Evolutionary conservation across 2,797 vertebrate species (phyloP), one percentile per base, ranked within the genome.

Genomic region (Esox masquinongy): DNA sequence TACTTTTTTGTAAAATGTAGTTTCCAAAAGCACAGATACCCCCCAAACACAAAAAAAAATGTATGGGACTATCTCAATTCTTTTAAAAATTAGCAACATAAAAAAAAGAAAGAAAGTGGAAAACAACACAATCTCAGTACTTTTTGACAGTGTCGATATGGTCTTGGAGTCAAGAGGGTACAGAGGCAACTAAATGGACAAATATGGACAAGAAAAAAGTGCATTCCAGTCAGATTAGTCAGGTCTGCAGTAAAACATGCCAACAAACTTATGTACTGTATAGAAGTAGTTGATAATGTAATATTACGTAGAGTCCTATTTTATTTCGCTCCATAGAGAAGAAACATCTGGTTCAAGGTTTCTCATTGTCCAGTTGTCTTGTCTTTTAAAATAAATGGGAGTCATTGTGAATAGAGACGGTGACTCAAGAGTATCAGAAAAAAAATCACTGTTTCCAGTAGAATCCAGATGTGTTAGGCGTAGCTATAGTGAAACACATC

Each of bases 171-270:
- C 2, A 1, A 68, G 66, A n/a, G 31, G 31, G 17, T 16, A 26
- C 31, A 29, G 69, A 17, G 69, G 22, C 9, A 34, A 22, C 17
- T 66, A 70, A 31, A 63, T 43, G 29, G 43, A 70, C 77, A 70
- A 74, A 78, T 78, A 78, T 74, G 73, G 77, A 26, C 61, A 59
- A 74, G 29, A 11, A 16, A 53, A 64, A 47, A 24, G 36, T 29
- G 43, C 63, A 69, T 64, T 64, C 31, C 64, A 68, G 50, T 68
- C 71, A 47, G 26, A 68, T 77, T 22, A 61, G 64, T 69, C 24
- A 47, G 6, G 71, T 19, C 63, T 56, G 16, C 49, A 68, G 64
- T 22, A 53, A 15, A 53, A 72, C n/a, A 26, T 72, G 49, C 43
- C 16, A 34, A 16, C 19, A 50, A 67, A 31, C 6, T 26, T 70